Conservation (phyloP, 2,888 invertebrate species). For the Rotaria sp. region DNA sequence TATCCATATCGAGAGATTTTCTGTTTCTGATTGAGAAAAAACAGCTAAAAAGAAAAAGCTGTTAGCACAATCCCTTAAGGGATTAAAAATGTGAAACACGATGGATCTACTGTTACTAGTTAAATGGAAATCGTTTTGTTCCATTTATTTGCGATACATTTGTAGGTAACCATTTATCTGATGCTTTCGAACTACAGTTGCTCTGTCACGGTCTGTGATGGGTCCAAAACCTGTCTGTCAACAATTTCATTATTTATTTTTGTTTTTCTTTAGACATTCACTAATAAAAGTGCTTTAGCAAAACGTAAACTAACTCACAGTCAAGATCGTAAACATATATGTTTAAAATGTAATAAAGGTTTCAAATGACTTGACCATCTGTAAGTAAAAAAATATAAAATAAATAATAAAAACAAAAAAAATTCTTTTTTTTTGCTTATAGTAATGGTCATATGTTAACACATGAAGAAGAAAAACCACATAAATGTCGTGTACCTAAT, state of each 20-base stretch:
- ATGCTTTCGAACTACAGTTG: no score
- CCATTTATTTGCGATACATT: no score
- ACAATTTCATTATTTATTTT: no score
- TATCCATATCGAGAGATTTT: neutral
- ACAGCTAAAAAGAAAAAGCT: neutral
- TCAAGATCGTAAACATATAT: slow-evolving; percentile 37
- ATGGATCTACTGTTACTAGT: no score
- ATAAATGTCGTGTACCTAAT: slow-evolving; percentile 87
- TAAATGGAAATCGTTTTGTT: no score
- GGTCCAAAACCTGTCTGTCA: no score
- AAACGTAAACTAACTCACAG: slow-evolving; percentile 37
- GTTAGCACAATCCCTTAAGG: no score
- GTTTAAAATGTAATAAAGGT: slow-evolving; percentile 38
- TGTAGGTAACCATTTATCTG: no score
- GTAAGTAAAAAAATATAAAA: neutral
- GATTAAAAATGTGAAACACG: no score
- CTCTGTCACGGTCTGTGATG: no score
- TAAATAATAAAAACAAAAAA: no score
- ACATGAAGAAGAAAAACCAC: slow-evolving; percentile 92
- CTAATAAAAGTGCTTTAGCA: slow-evolving; percentile 39
- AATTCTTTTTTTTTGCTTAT: neutral
- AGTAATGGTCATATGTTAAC: slow-evolving; percentile 86
- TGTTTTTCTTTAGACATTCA: slow-evolving; percentile 36
- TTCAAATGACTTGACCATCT: slow-evolving; percentile 33
- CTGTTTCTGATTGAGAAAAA: neutral